A percentile compares a stretch with the other conserved stretches of the same genome.
phyloP scores from a whole-genome alignment of 2,113 vertebrate genomes.

The Plecotus auritus region DNA sequence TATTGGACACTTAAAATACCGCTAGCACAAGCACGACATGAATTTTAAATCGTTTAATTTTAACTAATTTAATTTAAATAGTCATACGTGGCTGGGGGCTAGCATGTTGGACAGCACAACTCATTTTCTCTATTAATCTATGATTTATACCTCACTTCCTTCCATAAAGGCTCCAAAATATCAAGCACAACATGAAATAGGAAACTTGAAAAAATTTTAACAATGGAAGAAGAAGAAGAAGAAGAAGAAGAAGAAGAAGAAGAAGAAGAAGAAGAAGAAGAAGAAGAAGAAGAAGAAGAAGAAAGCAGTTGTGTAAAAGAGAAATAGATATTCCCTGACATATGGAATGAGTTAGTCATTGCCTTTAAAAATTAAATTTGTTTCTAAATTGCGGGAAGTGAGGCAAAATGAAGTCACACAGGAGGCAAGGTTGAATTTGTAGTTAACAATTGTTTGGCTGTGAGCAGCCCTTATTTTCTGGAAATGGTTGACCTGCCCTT shows the following conservation, averaged over 20 bases:
- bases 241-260: not conserved
- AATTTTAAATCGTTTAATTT: not conserved
- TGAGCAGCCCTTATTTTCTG: not conserved
- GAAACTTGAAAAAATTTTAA: not conserved
- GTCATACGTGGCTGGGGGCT: not conserved
- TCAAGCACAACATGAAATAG: not conserved
- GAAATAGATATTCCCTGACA: not conserved
- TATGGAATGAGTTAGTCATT: not conserved
- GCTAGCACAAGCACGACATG: not conserved
- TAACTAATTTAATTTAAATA: not conserved
- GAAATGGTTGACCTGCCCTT: not conserved
- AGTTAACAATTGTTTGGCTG: not conserved
- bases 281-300: not conserved
- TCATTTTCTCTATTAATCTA: not conserved
- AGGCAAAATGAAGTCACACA: not conserved
- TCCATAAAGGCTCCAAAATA: not conserved
- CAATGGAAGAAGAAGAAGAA: not conserved
- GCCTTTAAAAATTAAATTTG: constrained; percentile 25
- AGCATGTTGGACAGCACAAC: not conserved
- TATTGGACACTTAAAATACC: not conserved
- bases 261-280: not conserved
- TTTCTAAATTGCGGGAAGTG: constrained; percentile 23
- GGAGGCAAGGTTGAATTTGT: not conserved
- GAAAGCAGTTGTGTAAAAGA: not conserved
- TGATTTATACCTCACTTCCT: not conserved